A percentile compares a stretch with the other conserved stretches of the same genome.
Evolutionary conservation across 2,113 vertebrate species (phyloP).

Genomic region (Crotalus viridis): DNA sequence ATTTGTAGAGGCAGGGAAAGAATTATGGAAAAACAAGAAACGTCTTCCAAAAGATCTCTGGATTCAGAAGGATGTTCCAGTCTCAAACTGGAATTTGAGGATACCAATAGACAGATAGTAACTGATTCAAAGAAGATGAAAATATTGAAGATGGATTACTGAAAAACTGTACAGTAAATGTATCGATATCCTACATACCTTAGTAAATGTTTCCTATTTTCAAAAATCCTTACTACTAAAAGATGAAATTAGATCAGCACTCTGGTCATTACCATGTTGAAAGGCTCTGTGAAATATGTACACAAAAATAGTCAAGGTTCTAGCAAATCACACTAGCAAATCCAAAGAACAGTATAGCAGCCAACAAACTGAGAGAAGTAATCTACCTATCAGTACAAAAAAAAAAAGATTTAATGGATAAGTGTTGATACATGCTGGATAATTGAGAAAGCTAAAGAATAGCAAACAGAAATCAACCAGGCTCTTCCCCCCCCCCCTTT

Average conservation of each 20-base stretch:
- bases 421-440: neutral
- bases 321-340: neutral
- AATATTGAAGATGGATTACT: neutral
- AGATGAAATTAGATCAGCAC: neutral
- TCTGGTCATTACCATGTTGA: neutral
- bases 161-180: neutral
- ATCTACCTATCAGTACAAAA: neutral
- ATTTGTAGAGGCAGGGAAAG: neutral
- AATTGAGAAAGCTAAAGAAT: neutral
- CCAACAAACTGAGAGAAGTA: neutral
- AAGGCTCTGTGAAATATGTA: neutral
- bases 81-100: neutral
- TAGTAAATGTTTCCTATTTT: neutral
- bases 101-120: neutral
- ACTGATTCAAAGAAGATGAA: neutral
- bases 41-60: neutral
- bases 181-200: neutral
- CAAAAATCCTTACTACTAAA: neutral
- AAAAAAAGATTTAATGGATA: neutral
- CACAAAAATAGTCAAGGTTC: neutral
- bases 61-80: neutral
- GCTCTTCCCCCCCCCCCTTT: neutral
- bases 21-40: neutral
- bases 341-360: neutral
- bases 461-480: neutral